A percentile compares a stretch with the other conserved stretches of the same genome.
Conservation (phyloP, 2,888 invertebrate genomes). For the Gerris lacustris region DNA sequence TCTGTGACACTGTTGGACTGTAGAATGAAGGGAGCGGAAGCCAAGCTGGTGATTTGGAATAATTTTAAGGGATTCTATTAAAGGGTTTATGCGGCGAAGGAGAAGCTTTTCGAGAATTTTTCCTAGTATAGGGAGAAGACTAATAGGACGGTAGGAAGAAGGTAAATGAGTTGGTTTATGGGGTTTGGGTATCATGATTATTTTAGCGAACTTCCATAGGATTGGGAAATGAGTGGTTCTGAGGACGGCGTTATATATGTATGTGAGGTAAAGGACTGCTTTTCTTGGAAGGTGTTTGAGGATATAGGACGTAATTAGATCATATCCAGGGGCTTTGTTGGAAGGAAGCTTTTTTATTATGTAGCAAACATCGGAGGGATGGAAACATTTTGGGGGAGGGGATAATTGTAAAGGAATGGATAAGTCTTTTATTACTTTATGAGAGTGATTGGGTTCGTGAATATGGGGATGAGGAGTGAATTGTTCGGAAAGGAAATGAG, state of each 20-base stretch:
- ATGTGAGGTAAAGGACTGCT: conserved; percentile 26
- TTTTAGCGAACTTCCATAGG: conserved; percentile 28
- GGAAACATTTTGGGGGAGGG: conserved; percentile 13
- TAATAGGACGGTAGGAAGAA: conserved; percentile 20
- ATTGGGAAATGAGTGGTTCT: conserved; percentile 28
- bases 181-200: conserved; percentile 21
- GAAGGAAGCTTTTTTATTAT: conserved; percentile 4
- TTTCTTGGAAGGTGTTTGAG: conserved; percentile 30
- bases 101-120: conserved; percentile 20
- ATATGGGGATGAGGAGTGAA: too few species aligned
- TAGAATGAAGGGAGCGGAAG: conserved; percentile 22
- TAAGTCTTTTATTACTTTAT: too few species aligned
- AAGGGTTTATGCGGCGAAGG: conserved; percentile 14
- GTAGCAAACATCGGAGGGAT: conserved; percentile 20
- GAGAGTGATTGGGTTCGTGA: too few species aligned
- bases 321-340: conserved; percentile 29
- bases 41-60: conserved; percentile 25
- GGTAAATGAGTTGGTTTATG: conserved; percentile 18
- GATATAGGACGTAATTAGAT: conserved; percentile 29
- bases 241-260: conserved; percentile 29
- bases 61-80: conserved; percentile 18
- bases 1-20: conserved; percentile 23
- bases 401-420: conserved; percentile 17
- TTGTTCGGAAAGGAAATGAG: too few species aligned
- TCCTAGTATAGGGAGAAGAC: conserved; percentile 15